Evolutionary conservation across 2,113 vertebrate species (phyloP), one percentile per base, ranked within the genome.

Genomic region (Solea solea): DNA sequence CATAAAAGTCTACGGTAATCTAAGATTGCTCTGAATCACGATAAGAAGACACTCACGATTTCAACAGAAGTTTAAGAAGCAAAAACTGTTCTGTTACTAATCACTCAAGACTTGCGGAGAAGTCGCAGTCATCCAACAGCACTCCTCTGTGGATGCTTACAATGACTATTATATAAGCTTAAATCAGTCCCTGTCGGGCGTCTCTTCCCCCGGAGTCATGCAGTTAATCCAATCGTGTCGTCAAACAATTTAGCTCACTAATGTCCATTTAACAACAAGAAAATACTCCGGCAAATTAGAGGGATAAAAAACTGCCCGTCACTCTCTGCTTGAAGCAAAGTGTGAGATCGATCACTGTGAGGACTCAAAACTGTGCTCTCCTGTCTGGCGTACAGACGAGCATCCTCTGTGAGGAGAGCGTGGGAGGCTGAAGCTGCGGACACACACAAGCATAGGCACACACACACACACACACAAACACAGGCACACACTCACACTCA

Each of bases 361-460:
- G 73, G 63, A 82, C 75, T 60, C 71, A 34, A 87, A 74, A 72
- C 80, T 63, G 69, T 64, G 69, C 80, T 80, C 81, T 80, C 81
- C 79, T 83, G 80, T 89, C 85, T 86, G 77, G 69, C 78, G 85
- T 58, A 77, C 64, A 91, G 88, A 82, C 82, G 79, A 88, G 86
- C 80, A 79, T 89, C 87, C 80, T 90, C 86, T 74, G 79, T 54
- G 83, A 76, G 74, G 72, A 72, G 84, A 79, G 82, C 16, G 88
- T 89, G 81, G 89, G 91, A 92, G 86, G 89, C 85, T 87, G 86
- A 69, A 81, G 87, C 84, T 69, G 74, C 69, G 58, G 76, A 82
- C 82, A 88, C 81, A 83, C 81, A 87, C 62, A 60, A 80, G 57
- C 58, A 10, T 60, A 66, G 69, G 28, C 70, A 76, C 16, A 57